Base-by-base conservation (phyloP, 2,888 invertebrate genomes). In the Abrostola tripartita region DNA sequence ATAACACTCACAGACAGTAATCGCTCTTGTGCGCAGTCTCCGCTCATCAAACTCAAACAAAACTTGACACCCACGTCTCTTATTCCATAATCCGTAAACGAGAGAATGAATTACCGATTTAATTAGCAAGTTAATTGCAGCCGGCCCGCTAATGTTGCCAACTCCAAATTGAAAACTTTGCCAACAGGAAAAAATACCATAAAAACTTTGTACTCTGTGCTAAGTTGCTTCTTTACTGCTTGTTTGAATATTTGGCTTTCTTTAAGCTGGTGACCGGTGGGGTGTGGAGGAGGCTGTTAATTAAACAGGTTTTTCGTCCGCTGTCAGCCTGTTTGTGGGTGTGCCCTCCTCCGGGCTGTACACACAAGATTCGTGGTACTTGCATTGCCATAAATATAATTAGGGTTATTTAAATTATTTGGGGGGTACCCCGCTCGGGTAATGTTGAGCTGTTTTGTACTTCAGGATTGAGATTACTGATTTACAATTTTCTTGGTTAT, bases 121-220 rank as follows among this genome's bases (percentile, higher is more conserved):
- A 78, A 79, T 79, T 79, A 78, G 61, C 66, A 72, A 78, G 68
- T 78, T 74, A 74, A 80, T 76, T 66, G 78, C 66, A 66, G 52
- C 37, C 55, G 51, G 53, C 52, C 40, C 51, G 66, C 71, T 71
- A 78, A 79, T 78, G 80, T 71, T 78, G 71, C 71, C 52, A 80
- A 80, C 74, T 80, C 78, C 50, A 71, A 76, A 78, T 76, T 78
- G 67, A 78, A 79, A 78, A 79, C 69, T 78, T 78, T 68, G 47
- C 60, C 51, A 65, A 53, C 42, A 53, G 65, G 67, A 78, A 79
- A 79, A 80, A 80, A 74, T 59, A 62, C 59, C 62, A 42, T 65
- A 24, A 79, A 74, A 79, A 71, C 68, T 79, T 76, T 63, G 37
- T 63, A 61, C 64, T 72, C 38, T 52, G 66, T 75, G 78, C 68